Conservation (phyloP, 2,888 invertebrate genomes). For the Punctoribates punctum region DNA sequence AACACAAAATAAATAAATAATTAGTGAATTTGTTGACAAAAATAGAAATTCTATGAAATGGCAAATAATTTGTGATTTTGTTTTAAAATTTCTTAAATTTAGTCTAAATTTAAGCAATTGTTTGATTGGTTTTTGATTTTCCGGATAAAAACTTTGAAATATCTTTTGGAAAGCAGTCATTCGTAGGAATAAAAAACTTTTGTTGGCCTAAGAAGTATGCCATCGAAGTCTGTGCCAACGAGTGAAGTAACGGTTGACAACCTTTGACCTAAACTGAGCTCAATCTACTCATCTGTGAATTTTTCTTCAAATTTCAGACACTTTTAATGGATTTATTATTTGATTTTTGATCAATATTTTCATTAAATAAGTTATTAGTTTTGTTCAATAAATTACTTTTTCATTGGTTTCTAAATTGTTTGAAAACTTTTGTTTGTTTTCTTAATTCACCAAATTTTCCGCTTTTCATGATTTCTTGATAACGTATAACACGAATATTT, state of each 20-base stretch:
- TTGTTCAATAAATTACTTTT: no score
- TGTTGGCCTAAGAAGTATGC: conserved; percentile 8
- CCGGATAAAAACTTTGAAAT: background rate
- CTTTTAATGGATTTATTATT: background rate
- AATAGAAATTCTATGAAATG: no score
- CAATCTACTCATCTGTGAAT: conserved; percentile 24
- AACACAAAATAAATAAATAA: no score
- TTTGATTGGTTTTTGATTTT: background rate
- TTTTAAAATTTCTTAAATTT: background rate
- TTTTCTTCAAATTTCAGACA: background rate
- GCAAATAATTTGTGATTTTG: background rate
- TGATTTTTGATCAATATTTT: no score
- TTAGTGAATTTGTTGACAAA: no score
- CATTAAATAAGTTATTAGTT: no score
- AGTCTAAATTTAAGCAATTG: background rate
- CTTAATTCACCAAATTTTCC: no score
- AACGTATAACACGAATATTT: no score
- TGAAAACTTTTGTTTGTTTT: no score
- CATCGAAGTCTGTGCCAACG: conserved; percentile 8
- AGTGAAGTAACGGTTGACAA: conserved; percentile 36
- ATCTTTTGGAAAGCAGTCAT: background rate
- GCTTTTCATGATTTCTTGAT: no score
- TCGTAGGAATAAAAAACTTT: background rate
- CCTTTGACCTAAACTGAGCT: conserved; percentile 26
- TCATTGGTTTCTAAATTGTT: no score